Evolutionary conservation across 2,888 invertebrate genomes (phyloP), one percentile per base, ranked within the genome.

Genomic region (Drosophila emarginata): DNA sequence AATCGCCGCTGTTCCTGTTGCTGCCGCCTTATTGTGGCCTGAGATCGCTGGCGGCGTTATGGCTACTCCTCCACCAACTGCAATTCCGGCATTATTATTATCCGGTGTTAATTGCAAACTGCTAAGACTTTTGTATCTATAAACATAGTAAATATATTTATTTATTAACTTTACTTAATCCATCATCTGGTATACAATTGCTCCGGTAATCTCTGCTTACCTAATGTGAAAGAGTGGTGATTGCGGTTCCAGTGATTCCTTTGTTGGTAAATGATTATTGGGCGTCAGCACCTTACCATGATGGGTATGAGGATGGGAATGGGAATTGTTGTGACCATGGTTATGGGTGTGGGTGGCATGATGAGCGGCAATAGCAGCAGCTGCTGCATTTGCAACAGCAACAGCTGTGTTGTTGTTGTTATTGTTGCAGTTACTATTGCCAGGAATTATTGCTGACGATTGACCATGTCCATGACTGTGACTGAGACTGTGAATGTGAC

Each of bases 171-270:
- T 9, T 2, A 21, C 9, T 21, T 18, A 26, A 32, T 32, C 32
- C 9, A 32, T 32, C 11, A 9, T 32, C 32, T 28, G 32, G 9
- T 1, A 4, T 32, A 14, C 15, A n/a, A 32, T 23, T 40, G 32
- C 40, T 64, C 14, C n/a, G 7, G 26, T 3, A 28, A 51, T 52
- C 4, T 14, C 7, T 0, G 6, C 84, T 80, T 71, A 92, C 92
- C 92, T 90, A 83, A 92, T 92, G 74, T 92, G 92, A 87, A 92
- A 92, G 58, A 92, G 84, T 64, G 92, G 92, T 77, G 92, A 92
- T 70, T 92, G 92, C 68, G 92, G 92, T 76, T 92, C 92, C 68
- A 91, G 84, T 61, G 91, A 79, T 67, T 93, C 84, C 68, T 82
- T 82, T 40, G 69, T 73, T 36, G 89, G 80, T 75, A 89, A 81